These are phyloP conservation scores for Drosophila bifasciata DNA, from an alignment of 1,140 invertebrate genomes.

Conservation along the genomic window DNA sequence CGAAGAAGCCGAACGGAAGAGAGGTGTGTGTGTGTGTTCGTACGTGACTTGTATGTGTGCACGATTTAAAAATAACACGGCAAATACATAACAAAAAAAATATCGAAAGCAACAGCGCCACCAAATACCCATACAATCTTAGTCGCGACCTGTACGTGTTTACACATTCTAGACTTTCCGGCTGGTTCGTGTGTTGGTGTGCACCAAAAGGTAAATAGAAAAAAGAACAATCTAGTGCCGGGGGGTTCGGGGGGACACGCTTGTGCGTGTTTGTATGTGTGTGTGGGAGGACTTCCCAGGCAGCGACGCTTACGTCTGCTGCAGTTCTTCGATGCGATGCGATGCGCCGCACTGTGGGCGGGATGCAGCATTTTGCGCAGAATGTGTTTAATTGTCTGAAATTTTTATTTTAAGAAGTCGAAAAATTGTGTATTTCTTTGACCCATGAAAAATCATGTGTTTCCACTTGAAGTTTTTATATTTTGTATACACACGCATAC, in stretches of 20 bases:
- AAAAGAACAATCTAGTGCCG: conserved; percentile 10
- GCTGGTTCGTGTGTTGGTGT: conserved; percentile 48
- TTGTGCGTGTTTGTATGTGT: conserved; percentile 10
- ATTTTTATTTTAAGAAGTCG: conserved; percentile 9
- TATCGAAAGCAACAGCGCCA: conserved; percentile 65
- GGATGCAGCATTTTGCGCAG: conserved; percentile 7
- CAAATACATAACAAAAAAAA: conserved; percentile 69
- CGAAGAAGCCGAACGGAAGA: not conserved
- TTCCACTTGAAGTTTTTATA: conserved; percentile 61
- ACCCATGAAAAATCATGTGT: no score
- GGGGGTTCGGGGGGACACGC: not conserved
- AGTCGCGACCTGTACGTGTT: conserved; percentile 50
- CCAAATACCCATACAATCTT: conserved; percentile 37
- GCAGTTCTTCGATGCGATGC: conserved; percentile 30
- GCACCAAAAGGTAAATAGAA: conserved; percentile 76
- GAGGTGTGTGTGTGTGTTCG: not conserved
- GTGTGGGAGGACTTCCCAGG: conserved; percentile 37
- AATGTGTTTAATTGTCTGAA: conserved; percentile 7
- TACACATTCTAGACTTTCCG: conserved; percentile 50
- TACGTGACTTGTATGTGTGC: conserved; percentile 28
- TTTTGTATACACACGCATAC: conserved; percentile 3
- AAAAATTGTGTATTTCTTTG: no score
- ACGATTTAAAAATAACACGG: conserved; percentile 77
- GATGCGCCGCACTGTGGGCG: conserved; percentile 8
- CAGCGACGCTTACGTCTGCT: not conserved